Base-by-base conservation (phyloP, 2,113 vertebrate genomes). In the Pelmatolapia mariae region DNA sequence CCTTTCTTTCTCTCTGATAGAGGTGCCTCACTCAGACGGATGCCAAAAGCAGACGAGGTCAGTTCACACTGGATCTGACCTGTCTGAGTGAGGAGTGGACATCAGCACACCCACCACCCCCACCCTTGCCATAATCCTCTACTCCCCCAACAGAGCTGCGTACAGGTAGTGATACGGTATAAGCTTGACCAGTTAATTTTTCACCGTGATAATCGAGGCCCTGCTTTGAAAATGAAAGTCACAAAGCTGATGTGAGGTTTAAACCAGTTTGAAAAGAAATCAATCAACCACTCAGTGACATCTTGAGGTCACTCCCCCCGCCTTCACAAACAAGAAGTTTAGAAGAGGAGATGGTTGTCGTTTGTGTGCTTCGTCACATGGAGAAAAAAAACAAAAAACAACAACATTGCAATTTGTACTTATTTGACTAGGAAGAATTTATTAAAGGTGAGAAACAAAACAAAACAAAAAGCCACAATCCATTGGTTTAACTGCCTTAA, bases 361-460 rank as follows among this genome's bases (percentile, higher is more conserved):
- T 7, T 47, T 18, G 22, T 76, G 40, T 47, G 24, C 68, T 76
- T 45, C 5, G 68, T 45, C 68, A 45, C 40, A 29, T 18, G 9
- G n/a, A n/a, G 13, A 16, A 16, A 36, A 47, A 29, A 36, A 16
- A 16, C 22, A 47, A 29, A 36, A 24, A 5, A 36, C 7, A 31
- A 31, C 29, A 84, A 40, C 71, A 63, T 59, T 31, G 68, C 63
- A 81, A 26, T 57, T 54, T 22, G 71, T 15, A 63, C 50, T 89
- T 16, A 79, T 95, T 95, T 96, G 93, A 95, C 95, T 96, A 96
- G 94, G 94, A 96, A 96, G 93, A 80, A 88, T 96, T 96, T 96
- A 96, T 95, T 96, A 96, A 96, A 97, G 93, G 93, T 96, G 94
- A 95, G 91, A 96, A 96, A 95, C 66, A 71, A 43, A 96, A 95